Conservation (phyloP, 2,888 invertebrate species). For the Latrodectus hesperus region DNA sequence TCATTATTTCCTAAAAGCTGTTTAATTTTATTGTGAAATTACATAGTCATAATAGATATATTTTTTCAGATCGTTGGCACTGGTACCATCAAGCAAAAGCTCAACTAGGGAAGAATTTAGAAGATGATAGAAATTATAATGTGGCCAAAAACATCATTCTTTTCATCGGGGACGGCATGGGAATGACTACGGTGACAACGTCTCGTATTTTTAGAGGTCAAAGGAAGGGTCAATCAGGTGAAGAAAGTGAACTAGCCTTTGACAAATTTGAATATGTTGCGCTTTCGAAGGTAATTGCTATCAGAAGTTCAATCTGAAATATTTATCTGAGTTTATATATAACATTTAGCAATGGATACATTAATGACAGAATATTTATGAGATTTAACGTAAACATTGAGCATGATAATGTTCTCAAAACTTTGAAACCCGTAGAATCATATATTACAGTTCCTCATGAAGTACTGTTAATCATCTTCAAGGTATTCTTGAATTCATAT, state of each 20-base stretch:
- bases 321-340: too few species aligned
- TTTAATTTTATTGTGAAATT: too few species aligned
- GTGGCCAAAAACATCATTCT: slow-evolving; percentile 81
- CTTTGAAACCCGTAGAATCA: too few species aligned
- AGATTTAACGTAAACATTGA: too few species aligned
- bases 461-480: too few species aligned
- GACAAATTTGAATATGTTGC: slow-evolving; percentile 71
- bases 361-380: too few species aligned
- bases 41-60: background rate
- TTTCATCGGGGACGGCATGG: slow-evolving; percentile 88
- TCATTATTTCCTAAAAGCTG: too few species aligned
- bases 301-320: too few species aligned
- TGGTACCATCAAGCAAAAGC: slow-evolving; percentile 70
- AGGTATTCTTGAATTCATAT: too few species aligned
- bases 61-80: slow-evolving; percentile 64
- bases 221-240: slow-evolving; percentile 71
- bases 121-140: slow-evolving; percentile 61
- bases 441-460: too few species aligned
- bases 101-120: slow-evolving; percentile 46
- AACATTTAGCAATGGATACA: too few species aligned
- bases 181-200: slow-evolving; percentile 83
- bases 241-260: slow-evolving; percentile 71
- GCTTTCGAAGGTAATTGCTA: slow-evolving; percentile 68
- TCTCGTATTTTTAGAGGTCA: slow-evolving; percentile 83
- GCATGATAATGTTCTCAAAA: too few species aligned